Percentiles rank a stretch among this genome's conserved stretches.
Conservation (phyloP, 35 echinoderm and acorn worm species). For the Hemicentrotus pulcherrimus region DNA sequence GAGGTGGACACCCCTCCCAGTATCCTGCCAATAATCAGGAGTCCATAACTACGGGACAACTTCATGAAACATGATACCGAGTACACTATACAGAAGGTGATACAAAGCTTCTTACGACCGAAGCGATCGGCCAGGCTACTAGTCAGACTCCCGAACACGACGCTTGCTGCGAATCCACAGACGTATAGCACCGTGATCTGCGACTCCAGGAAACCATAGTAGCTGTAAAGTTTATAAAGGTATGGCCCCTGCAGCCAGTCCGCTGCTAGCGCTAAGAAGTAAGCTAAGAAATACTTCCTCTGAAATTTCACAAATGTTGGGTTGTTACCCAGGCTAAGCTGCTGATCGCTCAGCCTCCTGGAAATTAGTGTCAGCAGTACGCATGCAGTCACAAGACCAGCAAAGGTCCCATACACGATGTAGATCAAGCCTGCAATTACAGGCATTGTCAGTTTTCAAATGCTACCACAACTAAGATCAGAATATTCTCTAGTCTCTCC, state of each 20-base stretch:
- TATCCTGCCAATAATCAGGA: slow-evolving; percentile 84
- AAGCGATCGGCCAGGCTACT: slow-evolving; percentile 75
- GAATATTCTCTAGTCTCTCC: neutral
- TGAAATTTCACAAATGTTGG: slow-evolving; percentile 91
- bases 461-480: neutral
- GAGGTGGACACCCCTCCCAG: slow-evolving; percentile 93
- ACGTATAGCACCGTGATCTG: slow-evolving; percentile 97
- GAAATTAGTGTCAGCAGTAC: slow-evolving; percentile 55
- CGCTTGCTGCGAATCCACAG: slow-evolving; percentile 87
- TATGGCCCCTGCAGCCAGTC: slow-evolving; percentile 98
- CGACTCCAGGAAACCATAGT: slow-evolving; percentile 93
- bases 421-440: slow-evolving; percentile 24
- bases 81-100: slow-evolving; percentile 93
- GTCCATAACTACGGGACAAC: slow-evolving; percentile 73
- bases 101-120: slow-evolving; percentile 96
- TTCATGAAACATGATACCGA: slow-evolving; percentile 94
- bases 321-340: slow-evolving; percentile 67
- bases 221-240: slow-evolving; percentile 94
- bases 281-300: slow-evolving; percentile 84
- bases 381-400: slow-evolving; percentile 54
- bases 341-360: slow-evolving; percentile 53
- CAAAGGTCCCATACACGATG: slow-evolving; percentile 63
- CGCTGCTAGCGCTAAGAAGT: slow-evolving; percentile 85
- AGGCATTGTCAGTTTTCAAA: neutral
- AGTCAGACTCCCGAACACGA: slow-evolving; percentile 83